A percentile compares a stretch with the other conserved stretches of the same genome.
phyloP scores from a whole-genome alignment of 2,888 invertebrate genomes.

The Trypoxylon attenuatum region DNA sequence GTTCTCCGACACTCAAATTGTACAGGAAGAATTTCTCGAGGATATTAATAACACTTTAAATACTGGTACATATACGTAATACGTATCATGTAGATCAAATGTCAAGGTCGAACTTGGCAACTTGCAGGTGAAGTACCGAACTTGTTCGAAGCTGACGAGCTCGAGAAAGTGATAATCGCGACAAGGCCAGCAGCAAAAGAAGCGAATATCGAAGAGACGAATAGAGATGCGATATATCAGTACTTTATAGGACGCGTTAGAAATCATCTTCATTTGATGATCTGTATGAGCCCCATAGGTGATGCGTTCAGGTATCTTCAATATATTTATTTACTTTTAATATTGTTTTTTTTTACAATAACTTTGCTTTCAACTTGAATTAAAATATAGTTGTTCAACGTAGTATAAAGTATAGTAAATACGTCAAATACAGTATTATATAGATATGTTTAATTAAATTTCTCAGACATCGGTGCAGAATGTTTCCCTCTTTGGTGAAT shows the following conservation, averaged over 20 bases:
- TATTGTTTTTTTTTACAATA: no score
- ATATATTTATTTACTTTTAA: no score
- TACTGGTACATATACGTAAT: slow-evolving; percentile 78
- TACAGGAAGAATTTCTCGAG: slow-evolving; percentile 92
- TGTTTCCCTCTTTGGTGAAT: slow-evolving; percentile 94
- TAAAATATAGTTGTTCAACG: no score
- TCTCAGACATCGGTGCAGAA: slow-evolving; percentile 86
- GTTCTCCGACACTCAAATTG: slow-evolving; percentile 93
- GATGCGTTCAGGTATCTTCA: slow-evolving; percentile 83
- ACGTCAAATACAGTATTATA: background rate
- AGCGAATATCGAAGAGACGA: slow-evolving; percentile 80
- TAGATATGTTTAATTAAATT: no score
- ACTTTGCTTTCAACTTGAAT: no score
- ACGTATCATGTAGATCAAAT: background rate
- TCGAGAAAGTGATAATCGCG: slow-evolving; percentile 87
- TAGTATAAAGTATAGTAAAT: background rate
- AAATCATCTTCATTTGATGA: slow-evolving; percentile 88
- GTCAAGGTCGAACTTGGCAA: background rate
- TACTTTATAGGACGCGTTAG: slow-evolving; percentile 90
- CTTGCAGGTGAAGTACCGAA: slow-evolving; percentile 89
- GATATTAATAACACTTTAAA: slow-evolving; percentile 95
- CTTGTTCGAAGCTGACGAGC: slow-evolving; percentile 90
- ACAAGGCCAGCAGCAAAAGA: slow-evolving; percentile 84
- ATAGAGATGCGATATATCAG: slow-evolving; percentile 87
- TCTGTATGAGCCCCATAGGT: slow-evolving; percentile 94